Evolutionary conservation across 2,797 vertebrate species (phyloP).

Genomic region (Anableps anableps): DNA sequence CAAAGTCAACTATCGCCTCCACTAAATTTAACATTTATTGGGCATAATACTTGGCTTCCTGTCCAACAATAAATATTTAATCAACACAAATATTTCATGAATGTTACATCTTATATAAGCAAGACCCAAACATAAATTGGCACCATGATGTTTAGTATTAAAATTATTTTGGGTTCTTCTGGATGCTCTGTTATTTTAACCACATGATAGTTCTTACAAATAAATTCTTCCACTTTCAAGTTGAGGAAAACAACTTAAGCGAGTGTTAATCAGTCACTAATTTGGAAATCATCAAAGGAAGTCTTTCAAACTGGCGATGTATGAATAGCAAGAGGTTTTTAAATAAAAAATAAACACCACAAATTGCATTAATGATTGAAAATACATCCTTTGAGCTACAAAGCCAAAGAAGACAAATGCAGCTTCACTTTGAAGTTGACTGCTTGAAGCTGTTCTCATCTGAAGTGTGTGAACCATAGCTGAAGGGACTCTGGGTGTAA

Average conservation of each 20-base stretch:
- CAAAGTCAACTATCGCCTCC: constrained; percentile 72
- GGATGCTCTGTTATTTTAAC: constrained; percentile 45
- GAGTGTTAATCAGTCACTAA: constrained; percentile 11
- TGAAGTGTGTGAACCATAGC: constrained; percentile 37
- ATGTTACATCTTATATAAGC: constrained; percentile 68
- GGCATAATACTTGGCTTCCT: constrained; percentile 68
- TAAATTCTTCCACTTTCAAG: constrained; percentile 12
- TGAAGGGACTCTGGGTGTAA: constrained; percentile 33
- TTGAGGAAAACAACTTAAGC: constrained; percentile 9
- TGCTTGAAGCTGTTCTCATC: constrained; percentile 34
- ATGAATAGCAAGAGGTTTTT: constrained; percentile 18
- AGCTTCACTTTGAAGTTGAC: constrained; percentile 44
- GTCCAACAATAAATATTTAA: constrained; percentile 76
- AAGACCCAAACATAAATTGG: constrained; percentile 68
- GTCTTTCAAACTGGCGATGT: constrained; percentile 22
- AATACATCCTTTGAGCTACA: constrained; percentile 43
- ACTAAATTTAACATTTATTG: constrained; percentile 76
- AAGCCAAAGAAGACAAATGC: constrained; percentile 44
- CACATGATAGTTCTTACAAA: not conserved
- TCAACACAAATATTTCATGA: constrained; percentile 78
- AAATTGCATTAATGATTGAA: constrained; percentile 53
- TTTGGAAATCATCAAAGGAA: constrained; percentile 27
- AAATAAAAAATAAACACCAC: constrained; percentile 34
- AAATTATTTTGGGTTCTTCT: constrained; percentile 65
- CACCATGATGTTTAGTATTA: constrained; percentile 60